phyloP scores from a whole-genome alignment of 2,888 invertebrate species.

The Hirtodrosophila duncani region DNA sequence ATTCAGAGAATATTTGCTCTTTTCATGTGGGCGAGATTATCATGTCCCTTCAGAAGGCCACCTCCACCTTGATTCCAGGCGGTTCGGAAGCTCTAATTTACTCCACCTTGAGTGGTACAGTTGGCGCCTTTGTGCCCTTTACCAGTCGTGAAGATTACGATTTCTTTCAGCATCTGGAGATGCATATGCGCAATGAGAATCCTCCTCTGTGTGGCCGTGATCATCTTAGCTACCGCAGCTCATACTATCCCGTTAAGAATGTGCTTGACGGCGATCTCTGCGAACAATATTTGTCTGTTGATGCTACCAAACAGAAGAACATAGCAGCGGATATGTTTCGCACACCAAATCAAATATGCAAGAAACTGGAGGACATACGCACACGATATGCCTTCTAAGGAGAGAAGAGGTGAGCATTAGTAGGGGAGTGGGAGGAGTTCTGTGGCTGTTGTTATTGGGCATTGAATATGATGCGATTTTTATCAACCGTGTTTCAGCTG shows the following conservation, averaged over 20 bases:
- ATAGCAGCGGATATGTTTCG: conserved; percentile 96
- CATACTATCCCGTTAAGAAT: conserved; percentile 95
- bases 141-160: conserved; percentile 98
- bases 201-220: conserved; percentile 97
- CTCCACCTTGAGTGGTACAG: conserved; percentile 95
- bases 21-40: conserved; percentile 98
- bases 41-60: conserved; percentile 96
- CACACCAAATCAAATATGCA: conserved; percentile 97
- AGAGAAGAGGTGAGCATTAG: background rate
- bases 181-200: conserved; percentile 99
- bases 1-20: conserved; percentile 93
- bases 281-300: conserved; percentile 98
- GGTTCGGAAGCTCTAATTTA: conserved; percentile 98
- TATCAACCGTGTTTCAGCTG: too few species aligned
- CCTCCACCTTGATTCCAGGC: conserved; percentile 97
- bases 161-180: conserved; percentile 99
- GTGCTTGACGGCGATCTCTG: conserved; percentile 99
- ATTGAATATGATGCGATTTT: too few species aligned
- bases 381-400: conserved; percentile 98
- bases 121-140: conserved; percentile 95
- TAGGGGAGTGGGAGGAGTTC: too few species aligned
- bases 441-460: too few species aligned
- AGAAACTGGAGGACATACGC: conserved; percentile 98
- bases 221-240: conserved; percentile 97
- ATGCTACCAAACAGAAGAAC: conserved; percentile 94